These are phyloP conservation scores for Ibycter americanus DNA, from an alignment of 2,797 vertebrate species.

Conservation along the genomic window DNA sequence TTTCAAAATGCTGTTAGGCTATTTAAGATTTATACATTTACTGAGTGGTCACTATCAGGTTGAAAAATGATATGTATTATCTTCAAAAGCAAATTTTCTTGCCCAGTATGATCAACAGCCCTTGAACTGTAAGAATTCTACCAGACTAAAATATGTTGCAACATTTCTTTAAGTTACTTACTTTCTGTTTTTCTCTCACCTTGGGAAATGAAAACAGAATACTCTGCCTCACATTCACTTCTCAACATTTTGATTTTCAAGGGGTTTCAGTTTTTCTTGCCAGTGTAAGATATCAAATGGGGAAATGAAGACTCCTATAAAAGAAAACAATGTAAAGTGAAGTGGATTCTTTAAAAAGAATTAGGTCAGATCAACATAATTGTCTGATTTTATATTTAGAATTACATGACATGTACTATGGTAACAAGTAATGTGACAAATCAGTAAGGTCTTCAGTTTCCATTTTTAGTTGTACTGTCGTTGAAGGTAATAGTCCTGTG, in stretches of 20 bases:
- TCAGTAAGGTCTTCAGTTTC: neutral
- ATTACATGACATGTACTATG: neutral
- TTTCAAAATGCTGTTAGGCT: slow-evolving; percentile 46
- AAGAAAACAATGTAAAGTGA: neutral
- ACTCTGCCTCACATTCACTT: neutral
- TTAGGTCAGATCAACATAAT: neutral
- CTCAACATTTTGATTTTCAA: slow-evolving; percentile 9
- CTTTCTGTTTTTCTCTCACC: slow-evolving; percentile 46
- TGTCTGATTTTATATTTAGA: neutral
- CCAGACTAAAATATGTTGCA: slow-evolving; percentile 66
- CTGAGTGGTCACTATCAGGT: slow-evolving; percentile 63
- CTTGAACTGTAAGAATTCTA: slow-evolving; percentile 59
- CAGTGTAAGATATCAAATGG: neutral
- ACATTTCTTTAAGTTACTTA: slow-evolving; percentile 59
- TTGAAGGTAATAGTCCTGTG: neutral
- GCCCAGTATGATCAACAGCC: slow-evolving; percentile 62
- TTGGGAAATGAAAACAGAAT: slow-evolving; percentile 52
- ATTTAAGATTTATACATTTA: slow-evolving; percentile 61
- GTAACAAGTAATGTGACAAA: neutral
- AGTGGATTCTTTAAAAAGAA: neutral
- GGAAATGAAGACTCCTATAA: slow-evolving; percentile 6
- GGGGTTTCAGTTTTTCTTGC: slow-evolving; percentile 14
- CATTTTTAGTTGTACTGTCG: neutral
- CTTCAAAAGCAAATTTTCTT: slow-evolving; percentile 70
- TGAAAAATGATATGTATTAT: slow-evolving; percentile 68